These are phyloP conservation scores for Micrastur ruficollis DNA, from an alignment of 2,797 vertebrate species.

Conservation along the genomic window DNA sequence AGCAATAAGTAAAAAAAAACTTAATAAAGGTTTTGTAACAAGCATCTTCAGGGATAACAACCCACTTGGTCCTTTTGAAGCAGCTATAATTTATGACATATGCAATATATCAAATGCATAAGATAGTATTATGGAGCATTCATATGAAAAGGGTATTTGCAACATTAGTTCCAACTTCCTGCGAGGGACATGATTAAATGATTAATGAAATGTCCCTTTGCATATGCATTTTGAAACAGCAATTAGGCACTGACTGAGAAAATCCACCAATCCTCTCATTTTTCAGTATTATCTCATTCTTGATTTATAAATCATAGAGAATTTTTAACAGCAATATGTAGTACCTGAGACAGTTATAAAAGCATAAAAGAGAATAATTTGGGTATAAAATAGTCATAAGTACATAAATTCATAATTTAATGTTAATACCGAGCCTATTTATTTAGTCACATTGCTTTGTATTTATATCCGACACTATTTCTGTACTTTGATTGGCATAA, in stretches of 20 bases:
- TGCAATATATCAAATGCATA: slow-evolving; percentile 98
- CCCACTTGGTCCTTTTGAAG: slow-evolving; percentile 91
- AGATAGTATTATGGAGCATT: slow-evolving; percentile 98
- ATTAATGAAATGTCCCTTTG: slow-evolving; percentile 99
- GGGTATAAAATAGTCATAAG: slow-evolving; percentile 86
- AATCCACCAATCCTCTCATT: slow-evolving; percentile 84
- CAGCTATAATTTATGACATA: slow-evolving; percentile 99
- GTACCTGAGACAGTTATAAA: slow-evolving; percentile 87
- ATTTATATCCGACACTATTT: slow-evolving; percentile 83
- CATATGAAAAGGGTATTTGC: slow-evolving; percentile 99
- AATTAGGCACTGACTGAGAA: slow-evolving; percentile 95
- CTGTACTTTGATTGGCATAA: slow-evolving; percentile 90
- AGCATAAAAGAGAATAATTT: slow-evolving; percentile 88
- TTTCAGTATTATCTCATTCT: slow-evolving; percentile 90
- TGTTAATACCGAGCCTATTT: slow-evolving; percentile 84
- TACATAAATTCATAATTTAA: slow-evolving; percentile 88
- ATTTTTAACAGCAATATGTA: slow-evolving; percentile 87
- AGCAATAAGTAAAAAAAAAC: slow-evolving; percentile 82
- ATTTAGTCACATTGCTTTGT: slow-evolving; percentile 83
- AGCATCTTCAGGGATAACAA: slow-evolving; percentile 92
- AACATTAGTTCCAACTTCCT: slow-evolving; percentile 99
- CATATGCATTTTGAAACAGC: slow-evolving; percentile 99
- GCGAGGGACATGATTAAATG: slow-evolving; percentile 99
- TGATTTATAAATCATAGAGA: slow-evolving; percentile 94
- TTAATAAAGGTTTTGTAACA: slow-evolving; percentile 91